Base-by-base conservation (phyloP, 2,113 vertebrate genomes). In the Pongo abelii region DNA sequence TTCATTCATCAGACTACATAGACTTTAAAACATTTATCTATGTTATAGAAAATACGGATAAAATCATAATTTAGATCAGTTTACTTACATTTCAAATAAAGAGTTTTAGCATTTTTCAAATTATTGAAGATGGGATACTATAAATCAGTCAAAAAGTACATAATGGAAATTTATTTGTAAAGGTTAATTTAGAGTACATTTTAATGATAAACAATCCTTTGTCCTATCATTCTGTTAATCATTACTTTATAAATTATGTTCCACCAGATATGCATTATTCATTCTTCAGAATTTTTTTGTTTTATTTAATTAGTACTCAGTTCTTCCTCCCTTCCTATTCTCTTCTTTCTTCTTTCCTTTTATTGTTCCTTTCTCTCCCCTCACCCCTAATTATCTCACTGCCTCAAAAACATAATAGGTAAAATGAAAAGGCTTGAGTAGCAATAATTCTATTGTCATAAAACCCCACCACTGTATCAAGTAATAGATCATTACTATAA, bases 21-120 rank as follows among this genome's bases (percentile, higher is more conserved):
- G 25, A 61, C 6, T 80, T 95, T 93, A 88, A 84, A 91, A 90
- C 8, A 77, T 30, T 14, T 69, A 25, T 52, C 6, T n/a, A 64
- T 67, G 12, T 52, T 96, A 52, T 50, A 48, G 30, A 91, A 93
- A 94, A 52, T 8, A 77, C n/a, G 75, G 9, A n/a, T 13, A 52
- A 96, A 67, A 40, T 59, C 12, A 84, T 72, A 93, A 89, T 84
- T 92, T 87, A 14, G 16, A 18, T 70, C 74, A 59, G 17, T 87
- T 89, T 77, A 52, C 27, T 74, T 88, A 94, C 59, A 92, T 55
- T 89, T 5, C 27, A 95, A 75, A 96, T 67, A 86, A 75, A 61
- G 35, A 91, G 8, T 20, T 86, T 75, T 20, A 86, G 30, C 20
- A 43, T 86, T 79, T 84, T 89, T 83, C 27, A 87, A 92, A 69